Percentiles rank a stretch among this genome's conserved stretches.
Conservation (phyloP, 1,140 invertebrate species). For the Diorhabda carinulata region DNA sequence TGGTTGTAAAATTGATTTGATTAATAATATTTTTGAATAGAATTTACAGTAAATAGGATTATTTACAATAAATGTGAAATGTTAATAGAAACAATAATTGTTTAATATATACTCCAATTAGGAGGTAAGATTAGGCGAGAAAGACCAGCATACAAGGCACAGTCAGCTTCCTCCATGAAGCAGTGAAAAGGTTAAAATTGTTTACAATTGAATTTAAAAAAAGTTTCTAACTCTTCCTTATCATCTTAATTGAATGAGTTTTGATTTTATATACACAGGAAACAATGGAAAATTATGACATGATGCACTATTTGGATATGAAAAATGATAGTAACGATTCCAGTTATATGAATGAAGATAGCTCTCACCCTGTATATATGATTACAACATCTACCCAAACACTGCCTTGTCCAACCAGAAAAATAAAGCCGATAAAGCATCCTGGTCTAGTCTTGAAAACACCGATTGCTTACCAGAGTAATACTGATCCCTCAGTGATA, state of each 20-base stretch:
- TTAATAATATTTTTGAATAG: too few relatives aligned
- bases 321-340: slow-evolving; percentile 47
- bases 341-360: slow-evolving; percentile 44
- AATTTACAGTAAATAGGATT: too few relatives aligned
- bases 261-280: slow-evolving; percentile 26
- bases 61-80: too few relatives aligned
- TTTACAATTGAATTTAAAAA: not conserved
- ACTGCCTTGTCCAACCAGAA: slow-evolving; percentile 54
- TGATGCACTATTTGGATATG: slow-evolving; percentile 44
- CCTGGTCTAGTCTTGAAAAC: slow-evolving; percentile 72
- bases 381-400: slow-evolving; percentile 57
- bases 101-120: too few relatives aligned
- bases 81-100: too few relatives aligned
- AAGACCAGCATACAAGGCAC: too few relatives aligned
- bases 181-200: too few relatives aligned
- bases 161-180: too few relatives aligned
- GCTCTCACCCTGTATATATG: slow-evolving; percentile 49
- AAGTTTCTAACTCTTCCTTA: not conserved
- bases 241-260: not conserved
- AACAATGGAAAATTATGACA: slow-evolving; percentile 44
- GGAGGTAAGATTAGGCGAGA: too few relatives aligned
- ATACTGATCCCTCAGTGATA: slow-evolving; percentile 73
- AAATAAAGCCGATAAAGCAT: slow-evolving; percentile 73
- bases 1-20: too few relatives aligned
- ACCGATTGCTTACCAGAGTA: slow-evolving; percentile 74